Base-by-base conservation (phyloP, 2,888 invertebrate genomes). In the Suillia variegata region DNA sequence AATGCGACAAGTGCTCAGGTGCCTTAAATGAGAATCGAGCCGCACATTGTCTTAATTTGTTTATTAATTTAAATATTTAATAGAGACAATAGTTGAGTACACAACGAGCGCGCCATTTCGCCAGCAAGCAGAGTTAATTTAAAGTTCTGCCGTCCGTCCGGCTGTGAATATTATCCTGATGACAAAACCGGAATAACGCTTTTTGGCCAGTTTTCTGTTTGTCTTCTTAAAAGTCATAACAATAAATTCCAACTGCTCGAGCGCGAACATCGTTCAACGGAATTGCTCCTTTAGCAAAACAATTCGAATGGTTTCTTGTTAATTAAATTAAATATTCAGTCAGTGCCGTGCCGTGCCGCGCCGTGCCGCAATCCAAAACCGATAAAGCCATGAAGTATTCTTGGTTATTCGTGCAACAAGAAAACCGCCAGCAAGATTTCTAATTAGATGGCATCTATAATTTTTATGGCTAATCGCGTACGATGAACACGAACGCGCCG, bases 311-410 rank as follows among this genome's bases (percentile, higher is more conserved):
- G 74, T 68, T 75, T 75, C 74, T 70, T 77, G 73, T 78, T 78
- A 78, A 78, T 78, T 78, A 78, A 78, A 78, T 78, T 78, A 78
- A 78, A 78, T 76, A 78, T 78, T 77, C 77, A 78, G 67, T 71
- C 56, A 64, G 61, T 54, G 57, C 31, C n/a, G 33, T 33, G 22
- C 34, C 45, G 33, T 33, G 22, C 34, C 45, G 48, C 58, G 20
- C 51, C 53, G n/a, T n/a, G n/a, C n/a, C n/a, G n/a, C n/a, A n/a
- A 42, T 24, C 42, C 49, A 53, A 24, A 54, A 13, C 31, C 31
- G 24, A 48, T 50, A 48, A 58, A 21, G 60, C 55, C 61, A 47
- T 33, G 45, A 62, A 58, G 56, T 57, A 63, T 64, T 58, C 62
- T 55, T 48, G n/a, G n/a, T n/a, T n/a, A n/a, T n/a, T 56, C 53